These are phyloP conservation scores for Ectropis grisescens DNA, from an alignment of 1,140 invertebrate genomes.

Conservation along the genomic window DNA sequence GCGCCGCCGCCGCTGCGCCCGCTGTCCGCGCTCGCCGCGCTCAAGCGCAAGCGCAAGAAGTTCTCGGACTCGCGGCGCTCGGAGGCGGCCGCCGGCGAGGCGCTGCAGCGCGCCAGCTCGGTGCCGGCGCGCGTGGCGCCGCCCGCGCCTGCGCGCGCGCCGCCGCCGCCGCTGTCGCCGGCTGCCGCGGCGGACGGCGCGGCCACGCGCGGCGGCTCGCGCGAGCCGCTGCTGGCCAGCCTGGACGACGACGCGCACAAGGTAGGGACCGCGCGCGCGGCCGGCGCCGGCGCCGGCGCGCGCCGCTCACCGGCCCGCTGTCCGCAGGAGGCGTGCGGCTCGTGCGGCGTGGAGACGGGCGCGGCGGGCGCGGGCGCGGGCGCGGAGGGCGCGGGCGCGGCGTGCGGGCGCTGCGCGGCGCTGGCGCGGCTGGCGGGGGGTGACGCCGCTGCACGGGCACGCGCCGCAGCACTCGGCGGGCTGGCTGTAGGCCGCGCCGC, in stretches of 20 bases:
- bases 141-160: conserved; percentile 7
- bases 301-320: not conserved
- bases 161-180: conserved; percentile 13
- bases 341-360: conserved; percentile 12
- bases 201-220: conserved; percentile 31
- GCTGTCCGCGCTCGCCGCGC: conserved; percentile 75
- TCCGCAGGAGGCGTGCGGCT: conserved; percentile 9
- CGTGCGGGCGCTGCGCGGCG: conserved; percentile 41
- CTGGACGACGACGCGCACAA: conserved; percentile 47
- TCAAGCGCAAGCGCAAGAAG: conserved; percentile 83
- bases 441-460: conserved; percentile 57
- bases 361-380: conserved; percentile 11
- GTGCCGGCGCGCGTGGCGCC: conserved; percentile 29
- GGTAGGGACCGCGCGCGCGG: not conserved
- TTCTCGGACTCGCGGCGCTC: conserved; percentile 82
- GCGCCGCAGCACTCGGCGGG: conserved; percentile 57
- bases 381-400: conserved; percentile 3
- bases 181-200: conserved; percentile 19
- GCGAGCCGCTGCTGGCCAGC: conserved; percentile 49
- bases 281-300: conserved; percentile 4
- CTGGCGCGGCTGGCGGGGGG: conserved; percentile 48
- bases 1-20: conserved; percentile 35
- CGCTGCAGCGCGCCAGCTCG: conserved; percentile 44
- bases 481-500: conserved; percentile 37
- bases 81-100: conserved; percentile 37